Evolutionary conservation across 2,797 vertebrate species (phyloP).

Genomic region (Chaenodraco wilsoni): DNA sequence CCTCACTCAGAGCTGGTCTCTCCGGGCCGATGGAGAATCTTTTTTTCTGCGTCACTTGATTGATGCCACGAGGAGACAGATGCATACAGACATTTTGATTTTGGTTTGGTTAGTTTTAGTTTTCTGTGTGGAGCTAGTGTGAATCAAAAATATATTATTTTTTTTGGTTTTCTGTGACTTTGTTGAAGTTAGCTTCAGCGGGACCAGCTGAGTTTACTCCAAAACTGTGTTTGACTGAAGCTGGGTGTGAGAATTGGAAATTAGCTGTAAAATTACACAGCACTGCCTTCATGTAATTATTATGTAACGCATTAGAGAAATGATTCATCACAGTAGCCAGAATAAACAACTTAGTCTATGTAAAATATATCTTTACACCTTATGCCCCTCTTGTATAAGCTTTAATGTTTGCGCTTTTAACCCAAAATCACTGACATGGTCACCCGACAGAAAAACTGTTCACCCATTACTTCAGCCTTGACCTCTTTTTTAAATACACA

Average conservation of each 20-base stretch:
- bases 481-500: conserved; percentile 7
- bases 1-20: conserved; percentile 76
- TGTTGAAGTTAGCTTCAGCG: conserved; percentile 38
- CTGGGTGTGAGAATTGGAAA: conserved; percentile 6
- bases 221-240: conserved; percentile 7
- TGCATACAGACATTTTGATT: conserved; percentile 44
- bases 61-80: conserved; percentile 46
- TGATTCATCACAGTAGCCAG: not conserved
- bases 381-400: conserved; percentile 2
- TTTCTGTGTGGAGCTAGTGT: conserved; percentile 44
- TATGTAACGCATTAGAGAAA: conserved; percentile 7
- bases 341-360: conserved; percentile 26
- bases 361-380: conserved; percentile 6
- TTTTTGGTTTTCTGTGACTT: conserved; percentile 41
- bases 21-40: conserved; percentile 50
- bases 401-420: conserved; percentile 35
- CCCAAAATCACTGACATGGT: conserved; percentile 13
- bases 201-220: conserved; percentile 60
- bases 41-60: conserved; percentile 51
- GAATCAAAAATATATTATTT: conserved; percentile 31
- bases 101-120: conserved; percentile 56
- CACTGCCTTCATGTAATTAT: conserved; percentile 3
- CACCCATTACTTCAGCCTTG: conserved; percentile 19
- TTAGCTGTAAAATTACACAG: not conserved
- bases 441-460: conserved; percentile 6